A percentile compares a stretch with the other conserved stretches of the same genome.
phyloP scores from a whole-genome alignment of 2,113 vertebrate species.

The Rhodinocichla rosea region DNA sequence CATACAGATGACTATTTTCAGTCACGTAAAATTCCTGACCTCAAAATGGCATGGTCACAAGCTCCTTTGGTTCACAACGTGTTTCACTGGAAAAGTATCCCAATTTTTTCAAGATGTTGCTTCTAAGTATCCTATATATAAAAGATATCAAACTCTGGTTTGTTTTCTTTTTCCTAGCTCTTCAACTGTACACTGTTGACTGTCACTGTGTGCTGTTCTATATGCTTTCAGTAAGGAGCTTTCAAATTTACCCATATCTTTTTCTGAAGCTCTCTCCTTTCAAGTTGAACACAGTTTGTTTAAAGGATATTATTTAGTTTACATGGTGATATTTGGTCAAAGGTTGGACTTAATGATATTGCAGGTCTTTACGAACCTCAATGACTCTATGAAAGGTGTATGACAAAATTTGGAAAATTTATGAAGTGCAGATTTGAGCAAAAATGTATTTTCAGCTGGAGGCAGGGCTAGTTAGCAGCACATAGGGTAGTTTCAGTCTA shows the following conservation, averaged over 20 bases:
- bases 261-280: neutral
- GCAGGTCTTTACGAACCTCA: neutral
- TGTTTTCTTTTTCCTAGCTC: neutral
- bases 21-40: neutral
- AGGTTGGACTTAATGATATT: neutral
- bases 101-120: neutral
- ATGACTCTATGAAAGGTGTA: neutral
- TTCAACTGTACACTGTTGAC: neutral
- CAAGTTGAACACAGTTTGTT: neutral
- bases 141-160: neutral
- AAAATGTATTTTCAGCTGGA: neutral
- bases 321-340: neutral
- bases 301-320: neutral
- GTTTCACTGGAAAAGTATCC: neutral
- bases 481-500: neutral
- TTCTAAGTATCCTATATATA: neutral
- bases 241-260: neutral
- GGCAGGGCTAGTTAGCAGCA: neutral
- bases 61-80: neutral
- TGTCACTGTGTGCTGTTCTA: neutral
- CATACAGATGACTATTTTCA: neutral
- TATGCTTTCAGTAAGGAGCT: neutral
- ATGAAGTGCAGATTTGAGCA: neutral
- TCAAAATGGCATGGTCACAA: neutral
- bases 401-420: neutral